A percentile compares a stretch with the other conserved stretches of the same genome.
Evolutionary conservation across 2,113 vertebrate species (phyloP).

Genomic region (Megaceryle torquata): DNA sequence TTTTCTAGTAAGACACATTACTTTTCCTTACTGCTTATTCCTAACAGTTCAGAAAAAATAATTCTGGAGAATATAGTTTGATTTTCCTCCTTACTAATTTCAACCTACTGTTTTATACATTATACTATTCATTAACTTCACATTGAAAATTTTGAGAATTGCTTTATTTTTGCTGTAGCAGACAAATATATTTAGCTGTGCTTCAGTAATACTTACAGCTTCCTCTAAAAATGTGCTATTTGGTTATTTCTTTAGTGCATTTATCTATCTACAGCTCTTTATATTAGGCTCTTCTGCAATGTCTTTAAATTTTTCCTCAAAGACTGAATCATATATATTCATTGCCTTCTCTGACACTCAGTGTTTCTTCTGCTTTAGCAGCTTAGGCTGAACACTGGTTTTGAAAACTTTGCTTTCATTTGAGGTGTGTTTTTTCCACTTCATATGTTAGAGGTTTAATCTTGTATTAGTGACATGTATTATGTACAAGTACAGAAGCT

Average conservation of each 20-base stretch:
- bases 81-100: background rate
- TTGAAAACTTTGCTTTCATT: background rate
- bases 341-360: background rate
- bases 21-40: background rate
- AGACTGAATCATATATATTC: background rate
- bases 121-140: background rate
- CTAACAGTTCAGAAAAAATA: background rate
- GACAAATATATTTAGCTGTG: background rate
- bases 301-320: constrained; percentile 46
- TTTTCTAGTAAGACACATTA: background rate
- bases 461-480: background rate
- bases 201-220: background rate
- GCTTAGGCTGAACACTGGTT: background rate
- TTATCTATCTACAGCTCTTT: constrained; percentile 17
- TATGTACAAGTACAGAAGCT: background rate
- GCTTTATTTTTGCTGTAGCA: background rate
- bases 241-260: constrained; percentile 12
- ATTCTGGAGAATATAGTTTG: background rate
- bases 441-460: background rate
- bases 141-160: background rate
- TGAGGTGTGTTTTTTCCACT: background rate
- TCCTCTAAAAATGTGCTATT: background rate
- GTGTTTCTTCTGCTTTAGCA: background rate
- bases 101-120: background rate
- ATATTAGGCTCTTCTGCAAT: constrained; percentile 41